phyloP scores from a whole-genome alignment of 2,888 invertebrate genomes.

The Acronicta psi region DNA sequence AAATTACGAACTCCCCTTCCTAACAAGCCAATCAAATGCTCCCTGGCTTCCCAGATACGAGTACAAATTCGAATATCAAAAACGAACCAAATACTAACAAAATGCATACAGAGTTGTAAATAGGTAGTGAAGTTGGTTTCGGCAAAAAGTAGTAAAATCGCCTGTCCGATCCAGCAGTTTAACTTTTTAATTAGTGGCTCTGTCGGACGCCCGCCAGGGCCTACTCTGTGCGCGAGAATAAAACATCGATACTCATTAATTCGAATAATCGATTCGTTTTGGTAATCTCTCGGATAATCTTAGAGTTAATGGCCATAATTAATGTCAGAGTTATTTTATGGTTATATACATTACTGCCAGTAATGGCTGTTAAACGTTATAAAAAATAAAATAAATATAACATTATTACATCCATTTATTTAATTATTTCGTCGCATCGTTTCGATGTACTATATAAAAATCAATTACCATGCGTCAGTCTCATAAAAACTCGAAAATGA shows the following conservation, averaged over 20 bases:
- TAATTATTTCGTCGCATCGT: too few species aligned
- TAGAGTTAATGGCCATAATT: constrained; percentile 30
- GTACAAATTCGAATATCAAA: constrained; percentile 20
- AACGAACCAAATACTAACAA: constrained; percentile 35
- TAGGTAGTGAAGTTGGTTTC: constrained; percentile 42
- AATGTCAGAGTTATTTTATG: constrained; percentile 18
- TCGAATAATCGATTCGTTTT: constrained; percentile 52
- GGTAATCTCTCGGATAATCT: constrained; percentile 52
- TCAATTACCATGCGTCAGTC: too few species aligned
- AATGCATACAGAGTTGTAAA: constrained; percentile 49
- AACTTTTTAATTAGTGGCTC: constrained; percentile 82
- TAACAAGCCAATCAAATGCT: constrained; percentile 9
- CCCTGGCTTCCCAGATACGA: not conserved
- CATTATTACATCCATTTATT: too few species aligned
- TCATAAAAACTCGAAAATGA: too few species aligned
- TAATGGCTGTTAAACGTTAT: too few species aligned
- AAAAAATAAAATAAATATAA: too few species aligned
- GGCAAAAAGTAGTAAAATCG: constrained; percentile 73
- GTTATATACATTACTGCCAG: not conserved
- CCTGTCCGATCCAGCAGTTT: constrained; percentile 75
- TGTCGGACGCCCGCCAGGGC: constrained; percentile 42
- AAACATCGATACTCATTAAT: constrained; percentile 60
- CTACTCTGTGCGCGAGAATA: constrained; percentile 43
- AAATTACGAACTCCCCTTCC: constrained; percentile 14
- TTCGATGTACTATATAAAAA: too few species aligned